phyloP scores from a whole-genome alignment of 2,113 vertebrate species.

The Podarcis raffonei region DNA sequence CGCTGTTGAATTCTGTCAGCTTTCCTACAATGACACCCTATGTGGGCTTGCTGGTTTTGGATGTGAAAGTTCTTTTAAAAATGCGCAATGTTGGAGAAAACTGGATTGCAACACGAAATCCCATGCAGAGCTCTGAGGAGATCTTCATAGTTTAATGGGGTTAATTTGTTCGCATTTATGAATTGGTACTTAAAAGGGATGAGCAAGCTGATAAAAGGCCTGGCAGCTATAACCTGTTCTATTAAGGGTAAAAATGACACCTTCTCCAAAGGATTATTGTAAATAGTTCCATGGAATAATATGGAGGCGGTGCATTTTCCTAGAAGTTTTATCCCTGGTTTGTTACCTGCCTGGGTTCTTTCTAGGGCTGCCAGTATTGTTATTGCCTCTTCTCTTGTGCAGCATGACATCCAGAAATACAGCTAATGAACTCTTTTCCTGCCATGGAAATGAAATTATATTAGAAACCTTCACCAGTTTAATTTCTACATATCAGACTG shows the following conservation, averaged over 20 bases:
- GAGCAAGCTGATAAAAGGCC: background rate
- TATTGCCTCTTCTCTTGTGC: background rate
- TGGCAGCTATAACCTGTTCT: background rate
- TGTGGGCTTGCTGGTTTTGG: slow-evolving; percentile 27
- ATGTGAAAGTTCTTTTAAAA: background rate
- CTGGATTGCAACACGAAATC: too few relatives aligned
- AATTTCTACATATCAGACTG: background rate
- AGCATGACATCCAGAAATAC: background rate
- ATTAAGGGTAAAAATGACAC: background rate
- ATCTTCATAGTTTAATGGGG: too few relatives aligned
- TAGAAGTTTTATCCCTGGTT: background rate
- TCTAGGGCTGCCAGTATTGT: too few relatives aligned
- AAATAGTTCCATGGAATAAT: slow-evolving; percentile 66
- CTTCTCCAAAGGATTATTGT: slow-evolving; percentile 48
- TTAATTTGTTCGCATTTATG: background rate
- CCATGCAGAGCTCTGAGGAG: background rate
- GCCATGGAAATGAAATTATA: background rate
- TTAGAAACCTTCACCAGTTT: background rate
- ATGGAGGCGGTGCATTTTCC: slow-evolving; percentile 2
- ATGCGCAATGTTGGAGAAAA: background rate
- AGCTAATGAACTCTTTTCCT: background rate
- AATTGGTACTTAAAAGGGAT: background rate
- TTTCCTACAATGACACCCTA: slow-evolving; percentile 9
- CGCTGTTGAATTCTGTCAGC: slow-evolving; percentile 26
- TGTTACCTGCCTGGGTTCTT: background rate